These are phyloP conservation scores for Lasioglossum baleicum DNA, from an alignment of 1,140 invertebrate genomes.

Conservation along the genomic window DNA sequence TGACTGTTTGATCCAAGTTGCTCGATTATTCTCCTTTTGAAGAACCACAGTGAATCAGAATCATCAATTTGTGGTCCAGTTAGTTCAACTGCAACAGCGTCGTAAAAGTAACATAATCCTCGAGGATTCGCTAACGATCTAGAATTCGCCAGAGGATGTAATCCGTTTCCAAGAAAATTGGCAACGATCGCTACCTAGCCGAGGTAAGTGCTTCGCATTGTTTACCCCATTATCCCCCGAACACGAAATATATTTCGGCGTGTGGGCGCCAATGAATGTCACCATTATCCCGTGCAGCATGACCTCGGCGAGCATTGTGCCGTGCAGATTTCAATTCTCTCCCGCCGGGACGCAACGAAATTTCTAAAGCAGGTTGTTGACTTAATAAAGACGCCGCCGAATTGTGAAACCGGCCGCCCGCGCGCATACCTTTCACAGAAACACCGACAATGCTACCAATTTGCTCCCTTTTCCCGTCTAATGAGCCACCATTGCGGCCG, in stretches of 20 bases:
- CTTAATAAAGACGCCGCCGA: conserved; percentile 34
- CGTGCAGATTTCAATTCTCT: conserved; percentile 13
- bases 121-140: too few species aligned
- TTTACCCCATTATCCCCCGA: conserved; percentile 28
- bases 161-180: background rate
- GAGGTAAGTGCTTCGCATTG: conserved; percentile 31
- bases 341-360: conserved; percentile 9
- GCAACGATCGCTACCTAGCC: background rate
- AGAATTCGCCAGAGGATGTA: background rate
- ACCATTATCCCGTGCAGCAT: background rate
- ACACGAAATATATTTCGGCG: conserved; percentile 14
- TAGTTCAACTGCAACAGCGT: too few species aligned
- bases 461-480: background rate
- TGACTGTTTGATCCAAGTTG: background rate
- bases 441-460: conserved; percentile 11
- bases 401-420: background rate
- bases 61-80: background rate
- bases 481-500: background rate
- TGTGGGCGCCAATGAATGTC: conserved; percentile 26
- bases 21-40: background rate
- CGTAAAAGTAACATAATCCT: too few species aligned
- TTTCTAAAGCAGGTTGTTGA: conserved; percentile 42
- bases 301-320: background rate
- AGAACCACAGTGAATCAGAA: background rate
- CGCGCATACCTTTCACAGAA: conserved; percentile 8